These are phyloP conservation scores for Brachypteracias leptosomus DNA, from an alignment of 2,113 vertebrate genomes.

Conservation along the genomic window DNA sequence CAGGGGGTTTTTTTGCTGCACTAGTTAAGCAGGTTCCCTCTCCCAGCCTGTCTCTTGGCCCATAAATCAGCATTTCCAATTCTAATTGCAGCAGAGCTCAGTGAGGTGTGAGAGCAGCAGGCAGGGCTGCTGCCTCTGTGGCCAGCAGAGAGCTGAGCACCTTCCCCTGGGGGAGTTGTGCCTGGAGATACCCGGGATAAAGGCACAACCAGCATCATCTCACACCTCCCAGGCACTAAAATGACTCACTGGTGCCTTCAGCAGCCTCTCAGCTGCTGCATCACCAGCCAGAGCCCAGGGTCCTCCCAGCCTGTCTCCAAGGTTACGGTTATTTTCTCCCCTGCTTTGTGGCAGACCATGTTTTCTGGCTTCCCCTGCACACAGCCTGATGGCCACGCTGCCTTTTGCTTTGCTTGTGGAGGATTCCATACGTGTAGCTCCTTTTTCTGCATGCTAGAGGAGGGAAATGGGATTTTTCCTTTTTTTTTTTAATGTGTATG, in stretches of 20 bases:
- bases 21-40: not conserved
- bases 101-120: not conserved
- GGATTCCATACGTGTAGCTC: not conserved
- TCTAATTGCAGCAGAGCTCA: not conserved
- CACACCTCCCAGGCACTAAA: not conserved
- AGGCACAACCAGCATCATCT: not conserved
- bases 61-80: not conserved
- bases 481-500: not conserved
- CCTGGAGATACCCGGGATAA: not conserved
- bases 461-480: not conserved
- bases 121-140: fast-evolving
- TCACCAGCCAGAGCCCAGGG: conserved; percentile 53
- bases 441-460: not conserved
- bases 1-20: not conserved
- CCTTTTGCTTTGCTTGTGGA: not conserved
- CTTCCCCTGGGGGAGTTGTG: not conserved
- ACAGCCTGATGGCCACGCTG: not conserved
- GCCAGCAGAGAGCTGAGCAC: not conserved
- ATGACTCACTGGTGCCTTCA: conserved; percentile 32
- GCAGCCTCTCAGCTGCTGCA: not conserved
- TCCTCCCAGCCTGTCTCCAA: conserved; percentile 78
- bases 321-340: conserved; percentile 71
- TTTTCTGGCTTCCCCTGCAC: not conserved
- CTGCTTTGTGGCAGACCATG: not conserved
- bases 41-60: not conserved